phyloP scores from a whole-genome alignment of 2,888 invertebrate genomes.

The Chrysotoxum bicinctum region DNA sequence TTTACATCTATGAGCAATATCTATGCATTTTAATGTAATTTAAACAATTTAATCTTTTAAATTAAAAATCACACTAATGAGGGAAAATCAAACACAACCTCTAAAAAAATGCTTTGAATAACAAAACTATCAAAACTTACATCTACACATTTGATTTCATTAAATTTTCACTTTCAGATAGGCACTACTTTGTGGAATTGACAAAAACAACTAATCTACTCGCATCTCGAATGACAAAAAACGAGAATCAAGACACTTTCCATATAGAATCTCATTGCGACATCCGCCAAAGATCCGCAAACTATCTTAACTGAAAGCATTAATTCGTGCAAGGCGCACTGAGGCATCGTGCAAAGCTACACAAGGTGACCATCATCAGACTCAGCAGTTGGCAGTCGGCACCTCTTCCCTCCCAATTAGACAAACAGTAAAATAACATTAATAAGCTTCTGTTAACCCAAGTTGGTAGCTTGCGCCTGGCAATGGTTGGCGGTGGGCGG shows the following conservation, averaged over 20 bases:
- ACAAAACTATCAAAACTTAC: not conserved
- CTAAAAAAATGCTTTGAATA: not conserved
- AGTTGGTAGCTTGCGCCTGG: constrained; percentile 21
- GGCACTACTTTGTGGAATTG: not conserved
- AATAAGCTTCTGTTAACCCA: constrained; percentile 48
- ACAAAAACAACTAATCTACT: not conserved
- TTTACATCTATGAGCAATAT: not conserved
- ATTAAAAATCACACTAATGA: not conserved
- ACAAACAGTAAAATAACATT: constrained; percentile 43
- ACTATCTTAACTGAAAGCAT: constrained; percentile 60
- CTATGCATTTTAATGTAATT: not conserved
- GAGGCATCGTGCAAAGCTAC: constrained; percentile 13
- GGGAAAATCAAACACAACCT: not conserved
- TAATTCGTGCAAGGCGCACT: constrained; percentile 21
- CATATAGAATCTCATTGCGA: constrained; percentile 43
- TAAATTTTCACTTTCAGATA: not conserved
- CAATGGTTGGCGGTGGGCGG: constrained; percentile 5
- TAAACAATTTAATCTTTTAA: not conserved
- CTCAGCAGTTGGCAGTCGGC: not conserved
- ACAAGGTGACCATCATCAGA: not conserved
- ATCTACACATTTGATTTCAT: not conserved
- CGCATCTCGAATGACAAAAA: not conserved
- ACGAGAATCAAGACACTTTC: constrained; percentile 33
- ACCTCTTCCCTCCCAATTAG: not conserved
- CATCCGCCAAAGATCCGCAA: constrained; percentile 64